Evolutionary conservation across 2,888 invertebrate species (phyloP).

Genomic region (Ellobium chinense): DNA sequence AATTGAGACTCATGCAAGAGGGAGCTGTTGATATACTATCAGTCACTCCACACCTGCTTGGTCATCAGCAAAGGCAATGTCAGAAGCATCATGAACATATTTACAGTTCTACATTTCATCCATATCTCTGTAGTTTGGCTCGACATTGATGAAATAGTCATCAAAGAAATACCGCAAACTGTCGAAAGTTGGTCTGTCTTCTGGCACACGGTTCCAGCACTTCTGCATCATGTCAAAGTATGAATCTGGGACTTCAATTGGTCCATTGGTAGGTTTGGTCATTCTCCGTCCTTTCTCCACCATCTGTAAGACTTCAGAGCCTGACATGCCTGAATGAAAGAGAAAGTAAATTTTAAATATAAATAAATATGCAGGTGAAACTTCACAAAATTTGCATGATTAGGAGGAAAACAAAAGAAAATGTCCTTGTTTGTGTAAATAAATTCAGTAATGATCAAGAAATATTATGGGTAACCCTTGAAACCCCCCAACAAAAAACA

Average conservation of each 20-base stretch:
- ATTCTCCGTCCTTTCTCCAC: conserved; percentile 94
- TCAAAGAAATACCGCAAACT: conserved; percentile 82
- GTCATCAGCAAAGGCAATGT: too few species aligned
- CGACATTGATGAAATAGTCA: conserved; percentile 75
- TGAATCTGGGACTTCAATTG: conserved; percentile 88
- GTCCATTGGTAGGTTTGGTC: conserved; percentile 88
- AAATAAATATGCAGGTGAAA: too few species aligned
- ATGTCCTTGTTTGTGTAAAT: too few species aligned
- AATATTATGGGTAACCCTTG: too few species aligned
- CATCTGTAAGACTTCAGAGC: conserved; percentile 66
- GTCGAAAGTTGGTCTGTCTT: conserved; percentile 98
- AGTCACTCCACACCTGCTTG: too few species aligned
- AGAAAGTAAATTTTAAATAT: not conserved
- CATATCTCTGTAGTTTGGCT: conserved; percentile 82
- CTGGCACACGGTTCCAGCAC: conserved; percentile 95
- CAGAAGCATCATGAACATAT: too few species aligned
- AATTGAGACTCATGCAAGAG: too few species aligned
- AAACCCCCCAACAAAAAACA: too few species aligned
- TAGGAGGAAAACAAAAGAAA: not conserved
- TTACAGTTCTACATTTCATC: conserved; percentile 48
- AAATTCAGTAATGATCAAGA: too few species aligned
- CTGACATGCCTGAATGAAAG: conserved; percentile 67
- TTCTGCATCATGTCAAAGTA: conserved; percentile 96
- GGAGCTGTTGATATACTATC: too few species aligned
- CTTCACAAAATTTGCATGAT: too few species aligned